Evolutionary conservation across 2,888 invertebrate species (phyloP), one percentile per base, ranked within the genome.

Genomic region (Barypeithes pellucidus): DNA sequence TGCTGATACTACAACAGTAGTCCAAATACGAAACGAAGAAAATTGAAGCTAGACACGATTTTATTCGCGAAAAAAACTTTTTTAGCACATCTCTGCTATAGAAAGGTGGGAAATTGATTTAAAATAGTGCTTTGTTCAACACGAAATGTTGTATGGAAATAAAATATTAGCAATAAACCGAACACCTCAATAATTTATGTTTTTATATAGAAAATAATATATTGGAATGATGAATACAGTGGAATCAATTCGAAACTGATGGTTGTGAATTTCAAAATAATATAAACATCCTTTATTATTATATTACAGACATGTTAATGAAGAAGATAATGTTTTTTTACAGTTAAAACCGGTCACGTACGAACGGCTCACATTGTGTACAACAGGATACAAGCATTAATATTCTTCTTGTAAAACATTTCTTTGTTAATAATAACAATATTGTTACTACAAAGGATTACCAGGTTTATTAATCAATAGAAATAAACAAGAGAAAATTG

Each of bases 371-470:
- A 60, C 59, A 70, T 65, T 70, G 70, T 65, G 45, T 70, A 62
- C 36, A 65, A 65, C 70, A 65, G 70, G 70, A 70, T 54, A 52
- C 33, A 14, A 57, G 11, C 57, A 65, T 70, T 70, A 70, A 65
- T 54, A 70, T 63, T 69, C 69, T 54, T 43, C 43, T 14, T 59
- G 52, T 52, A 59, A 61, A 29, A 54, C 52, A 54, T 65, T 61
- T 59, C 45, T 54, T 67, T 45, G 59, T 67, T 41, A 29, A 45
- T 45, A 61, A 45, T 45, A 41, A 39, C 24, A 61, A 61, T 16
- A 29, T 45, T 45, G 9, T 29, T 57, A 36, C 33, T 4, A 33
- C 33, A 57, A 16, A 57, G 33, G 33, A 24, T n/a, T 24, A 11
- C 11, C 22, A n/a, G 1, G 4, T 50, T 24, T 50, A 50, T 50